phyloP scores from a whole-genome alignment of 2,888 invertebrate species.

The Limnephilus marmoratus region DNA sequence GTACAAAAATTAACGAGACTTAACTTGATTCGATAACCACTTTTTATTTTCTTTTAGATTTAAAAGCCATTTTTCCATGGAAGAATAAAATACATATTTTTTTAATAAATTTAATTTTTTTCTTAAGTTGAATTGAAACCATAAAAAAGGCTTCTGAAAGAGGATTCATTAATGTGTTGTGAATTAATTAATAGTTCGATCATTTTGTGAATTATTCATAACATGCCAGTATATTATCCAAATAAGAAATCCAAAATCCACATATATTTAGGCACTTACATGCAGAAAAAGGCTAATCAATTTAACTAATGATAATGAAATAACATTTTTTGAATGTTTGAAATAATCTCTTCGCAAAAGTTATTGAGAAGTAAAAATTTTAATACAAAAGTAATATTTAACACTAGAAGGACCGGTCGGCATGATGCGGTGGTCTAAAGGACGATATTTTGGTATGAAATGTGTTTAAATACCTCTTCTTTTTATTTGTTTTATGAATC shows the following conservation, averaged over 20 bases:
- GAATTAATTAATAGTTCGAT: too few species aligned
- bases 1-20: slow-evolving; percentile 11
- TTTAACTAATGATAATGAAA: background rate
- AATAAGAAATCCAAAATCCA: too few species aligned
- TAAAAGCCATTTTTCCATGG: background rate
- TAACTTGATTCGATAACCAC: background rate
- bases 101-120: too few species aligned
- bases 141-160: too few species aligned
- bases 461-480: background rate
- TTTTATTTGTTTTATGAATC: background rate
- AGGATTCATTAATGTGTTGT: too few species aligned
- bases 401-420: background rate
- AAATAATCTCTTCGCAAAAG: background rate
- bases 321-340: background rate
- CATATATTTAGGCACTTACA: too few species aligned
- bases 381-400: background rate
- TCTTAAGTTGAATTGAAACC: too few species aligned
- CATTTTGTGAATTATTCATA: too few species aligned
- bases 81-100: background rate
- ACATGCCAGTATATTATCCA: too few species aligned
- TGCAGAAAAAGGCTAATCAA: background rate
- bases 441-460: too few species aligned
- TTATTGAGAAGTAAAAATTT: background rate
- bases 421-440: background rate
- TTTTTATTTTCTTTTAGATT: background rate